These are phyloP conservation scores for Dissostichus mawsoni DNA, from an alignment of 2,113 vertebrate genomes.

Conservation along the genomic window DNA sequence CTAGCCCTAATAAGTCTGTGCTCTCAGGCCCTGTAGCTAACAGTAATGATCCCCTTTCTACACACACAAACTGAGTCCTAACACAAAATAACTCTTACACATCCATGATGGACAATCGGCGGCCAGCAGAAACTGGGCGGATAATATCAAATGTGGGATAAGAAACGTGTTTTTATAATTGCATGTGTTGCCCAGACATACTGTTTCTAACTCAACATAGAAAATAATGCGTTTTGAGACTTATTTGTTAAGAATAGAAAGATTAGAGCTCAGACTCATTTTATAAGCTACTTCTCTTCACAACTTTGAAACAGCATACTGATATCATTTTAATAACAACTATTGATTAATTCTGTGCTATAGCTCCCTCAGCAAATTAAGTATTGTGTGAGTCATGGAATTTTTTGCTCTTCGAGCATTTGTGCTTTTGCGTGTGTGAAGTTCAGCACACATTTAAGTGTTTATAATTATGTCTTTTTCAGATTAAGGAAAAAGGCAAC, in stretches of 20 bases:
- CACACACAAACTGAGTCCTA: slow-evolving; percentile 17
- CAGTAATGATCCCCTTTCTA: slow-evolving; percentile 13
- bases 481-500: too few relatives aligned
- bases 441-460: neutral
- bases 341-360: slow-evolving; percentile 43
- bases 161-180: slow-evolving; percentile 66
- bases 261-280: neutral
- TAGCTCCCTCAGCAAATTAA: slow-evolving; percentile 48
- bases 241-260: neutral
- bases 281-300: neutral
- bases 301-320: slow-evolving; percentile 31
- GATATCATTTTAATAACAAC: slow-evolving; percentile 53
- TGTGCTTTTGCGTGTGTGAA: slow-evolving; percentile 2
- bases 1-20: too few relatives aligned
- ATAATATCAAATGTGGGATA: slow-evolving; percentile 49
- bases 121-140: slow-evolving; percentile 9
- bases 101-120: slow-evolving; percentile 34
- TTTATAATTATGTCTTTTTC: too few relatives aligned
- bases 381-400: neutral
- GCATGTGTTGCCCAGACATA: slow-evolving; percentile 32
- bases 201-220: slow-evolving; percentile 1
- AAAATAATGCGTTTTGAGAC: slow-evolving; percentile 7
- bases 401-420: slow-evolving; percentile 24
- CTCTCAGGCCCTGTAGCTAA: too few relatives aligned
- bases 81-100: neutral